These are phyloP conservation scores for Oxygymnocypris stewartii DNA, from an alignment of 2,113 vertebrate genomes.

Conservation along the genomic window DNA sequence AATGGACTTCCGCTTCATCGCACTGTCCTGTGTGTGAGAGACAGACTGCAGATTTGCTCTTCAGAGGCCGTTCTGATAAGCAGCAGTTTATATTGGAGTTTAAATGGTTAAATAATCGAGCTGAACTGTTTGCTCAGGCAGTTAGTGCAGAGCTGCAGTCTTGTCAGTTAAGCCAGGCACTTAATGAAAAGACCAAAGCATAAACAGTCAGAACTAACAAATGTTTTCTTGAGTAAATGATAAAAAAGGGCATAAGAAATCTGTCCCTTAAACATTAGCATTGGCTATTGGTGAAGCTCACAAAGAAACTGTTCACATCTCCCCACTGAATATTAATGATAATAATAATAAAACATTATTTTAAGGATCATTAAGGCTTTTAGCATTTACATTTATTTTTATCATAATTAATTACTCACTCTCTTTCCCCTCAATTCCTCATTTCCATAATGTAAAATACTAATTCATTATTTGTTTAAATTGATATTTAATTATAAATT, in stretches of 20 bases:
- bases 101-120: conserved; percentile 5
- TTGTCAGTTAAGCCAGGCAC: background rate
- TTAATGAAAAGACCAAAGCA: background rate
- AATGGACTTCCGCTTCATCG: background rate
- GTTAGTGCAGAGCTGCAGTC: background rate
- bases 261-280: background rate
- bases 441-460: background rate
- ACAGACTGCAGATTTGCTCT: background rate
- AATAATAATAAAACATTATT: background rate
- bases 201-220: background rate
- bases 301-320: background rate
- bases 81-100: background rate
- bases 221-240: background rate
- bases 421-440: background rate
- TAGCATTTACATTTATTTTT: background rate
- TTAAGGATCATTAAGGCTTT: background rate
- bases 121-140: background rate
- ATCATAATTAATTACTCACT: too few relatives aligned
- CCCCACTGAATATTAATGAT: background rate
- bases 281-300: background rate
- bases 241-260: background rate
- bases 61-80: background rate
- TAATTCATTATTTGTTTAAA: too few relatives aligned
- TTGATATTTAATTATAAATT: too few relatives aligned
- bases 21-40: background rate